Percentiles rank a stretch among this genome's conserved stretches.
These are phyloP conservation scores for Urocitellus parryii DNA, from an alignment of 2,113 vertebrate genomes.

Conservation along the genomic window DNA sequence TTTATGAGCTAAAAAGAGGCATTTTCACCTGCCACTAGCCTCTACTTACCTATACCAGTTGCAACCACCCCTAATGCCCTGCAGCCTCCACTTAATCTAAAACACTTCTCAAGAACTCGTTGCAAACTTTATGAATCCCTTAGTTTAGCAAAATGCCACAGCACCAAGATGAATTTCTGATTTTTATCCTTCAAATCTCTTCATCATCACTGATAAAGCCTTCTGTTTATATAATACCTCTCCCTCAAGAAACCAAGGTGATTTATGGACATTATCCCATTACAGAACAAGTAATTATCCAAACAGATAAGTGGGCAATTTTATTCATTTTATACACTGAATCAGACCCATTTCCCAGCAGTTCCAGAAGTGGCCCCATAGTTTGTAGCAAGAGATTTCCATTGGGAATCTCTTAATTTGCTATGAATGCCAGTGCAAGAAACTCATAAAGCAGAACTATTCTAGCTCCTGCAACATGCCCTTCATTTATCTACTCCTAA, in stretches of 20 bases:
- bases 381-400: slow-evolving; percentile 10
- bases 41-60: not conserved
- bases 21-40: fast-evolving
- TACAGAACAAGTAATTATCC: slow-evolving; percentile 62
- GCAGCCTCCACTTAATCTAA: not conserved
- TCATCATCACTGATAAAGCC: slow-evolving; percentile 6
- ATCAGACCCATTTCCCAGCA: slow-evolving; percentile 51
- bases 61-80: not conserved
- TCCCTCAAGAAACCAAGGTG: not conserved
- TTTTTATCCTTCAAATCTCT: slow-evolving; percentile 35
- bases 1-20: not conserved
- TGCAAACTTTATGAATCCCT: not conserved
- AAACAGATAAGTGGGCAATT: slow-evolving; percentile 63
- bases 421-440: not conserved
- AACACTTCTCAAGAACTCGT: not conserved
- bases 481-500: not conserved
- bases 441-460: not conserved
- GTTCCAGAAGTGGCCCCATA: not conserved
- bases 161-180: slow-evolving; percentile 2
- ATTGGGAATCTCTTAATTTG: not conserved
- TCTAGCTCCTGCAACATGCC: not conserved
- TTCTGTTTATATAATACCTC: slow-evolving; percentile 56
- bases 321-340: slow-evolving; percentile 62
- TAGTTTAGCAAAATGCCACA: not conserved
- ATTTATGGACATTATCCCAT: slow-evolving; percentile 62